These are phyloP conservation scores for Lypha dubia DNA, from an alignment of 2,888 invertebrate genomes.

Conservation along the genomic window DNA sequence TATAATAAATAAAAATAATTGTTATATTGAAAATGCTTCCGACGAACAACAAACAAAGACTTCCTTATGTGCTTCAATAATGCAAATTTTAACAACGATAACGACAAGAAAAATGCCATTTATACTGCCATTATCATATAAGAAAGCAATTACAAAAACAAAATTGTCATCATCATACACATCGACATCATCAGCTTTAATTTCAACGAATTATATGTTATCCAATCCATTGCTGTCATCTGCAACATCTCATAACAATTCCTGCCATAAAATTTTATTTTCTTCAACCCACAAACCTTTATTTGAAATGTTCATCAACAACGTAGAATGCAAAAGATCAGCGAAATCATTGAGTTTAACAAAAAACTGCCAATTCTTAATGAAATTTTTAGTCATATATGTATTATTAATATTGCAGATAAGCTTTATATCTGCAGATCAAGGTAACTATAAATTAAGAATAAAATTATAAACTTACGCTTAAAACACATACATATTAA, in stretches of 20 bases:
- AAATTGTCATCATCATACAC: slow-evolving; percentile 40
- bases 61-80: slow-evolving; percentile 61
- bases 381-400: slow-evolving; percentile 60
- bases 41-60: slow-evolving; percentile 42
- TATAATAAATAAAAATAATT: slow-evolving; percentile 41
- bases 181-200: slow-evolving; percentile 54
- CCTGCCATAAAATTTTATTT: slow-evolving; percentile 55
- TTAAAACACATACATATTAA: not conserved
- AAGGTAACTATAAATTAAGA: slow-evolving; percentile 61
- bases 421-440: slow-evolving; percentile 69
- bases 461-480: not conserved
- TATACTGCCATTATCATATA: slow-evolving; percentile 34
- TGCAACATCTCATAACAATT: slow-evolving; percentile 41
- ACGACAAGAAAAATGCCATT: slow-evolving; percentile 55
- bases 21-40: slow-evolving; percentile 61
- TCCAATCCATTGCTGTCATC: slow-evolving; percentile 29
- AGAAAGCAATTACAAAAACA: slow-evolving; percentile 36
- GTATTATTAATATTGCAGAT: slow-evolving; percentile 69
- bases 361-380: slow-evolving; percentile 42
- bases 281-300: slow-evolving; percentile 37
- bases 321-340: slow-evolving; percentile 20
- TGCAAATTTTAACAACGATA: slow-evolving; percentile 62
- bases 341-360: slow-evolving; percentile 19
- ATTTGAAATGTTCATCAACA: slow-evolving; percentile 50
- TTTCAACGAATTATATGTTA: slow-evolving; percentile 57